Evolutionary conservation across 53 echinoderm and acorn worm species (phyloP).

Genomic region (Pentamera pediparva): DNA sequence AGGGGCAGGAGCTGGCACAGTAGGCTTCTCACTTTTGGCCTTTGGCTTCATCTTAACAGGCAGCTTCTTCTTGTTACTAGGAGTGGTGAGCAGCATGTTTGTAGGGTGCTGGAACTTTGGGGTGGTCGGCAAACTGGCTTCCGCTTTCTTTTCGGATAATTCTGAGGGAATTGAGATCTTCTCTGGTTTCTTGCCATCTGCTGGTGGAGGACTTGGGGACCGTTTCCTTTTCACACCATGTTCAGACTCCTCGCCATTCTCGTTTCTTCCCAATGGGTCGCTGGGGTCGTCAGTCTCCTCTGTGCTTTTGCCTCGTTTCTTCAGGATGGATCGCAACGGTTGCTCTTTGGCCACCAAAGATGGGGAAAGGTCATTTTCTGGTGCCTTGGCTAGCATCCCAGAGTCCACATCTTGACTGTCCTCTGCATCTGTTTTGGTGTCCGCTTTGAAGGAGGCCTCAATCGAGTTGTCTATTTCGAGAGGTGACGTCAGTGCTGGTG

Average conservation of each 20-base stretch:
- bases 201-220: conserved; percentile 66
- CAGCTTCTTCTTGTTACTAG: conserved; percentile 44
- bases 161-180: not conserved
- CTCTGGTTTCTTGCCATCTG: conserved; percentile 18
- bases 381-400: conserved; percentile 48
- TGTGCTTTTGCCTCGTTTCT: conserved; percentile 49
- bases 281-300: not conserved
- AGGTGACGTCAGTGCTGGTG: not conserved
- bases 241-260: not conserved
- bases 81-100: conserved; percentile 52
- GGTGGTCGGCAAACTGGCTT: conserved; percentile 34
- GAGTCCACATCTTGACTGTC: too few relatives aligned
- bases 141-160: conserved; percentile 8
- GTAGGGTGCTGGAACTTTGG: conserved; percentile 48
- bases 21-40: conserved; percentile 5
- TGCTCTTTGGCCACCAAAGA: conserved; percentile 53
- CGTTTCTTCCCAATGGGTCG: not conserved
- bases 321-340: conserved; percentile 71
- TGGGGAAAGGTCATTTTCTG: conserved; percentile 65
- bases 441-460: not conserved
- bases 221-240: conserved; percentile 58
- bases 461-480: too few relatives aligned
- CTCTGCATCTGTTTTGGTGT: too few relatives aligned
- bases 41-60: conserved; percentile 38
- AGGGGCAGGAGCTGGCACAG: not conserved